phyloP scores from a whole-genome alignment of 1,140 invertebrate genomes.

The Caerostris extrusa region DNA sequence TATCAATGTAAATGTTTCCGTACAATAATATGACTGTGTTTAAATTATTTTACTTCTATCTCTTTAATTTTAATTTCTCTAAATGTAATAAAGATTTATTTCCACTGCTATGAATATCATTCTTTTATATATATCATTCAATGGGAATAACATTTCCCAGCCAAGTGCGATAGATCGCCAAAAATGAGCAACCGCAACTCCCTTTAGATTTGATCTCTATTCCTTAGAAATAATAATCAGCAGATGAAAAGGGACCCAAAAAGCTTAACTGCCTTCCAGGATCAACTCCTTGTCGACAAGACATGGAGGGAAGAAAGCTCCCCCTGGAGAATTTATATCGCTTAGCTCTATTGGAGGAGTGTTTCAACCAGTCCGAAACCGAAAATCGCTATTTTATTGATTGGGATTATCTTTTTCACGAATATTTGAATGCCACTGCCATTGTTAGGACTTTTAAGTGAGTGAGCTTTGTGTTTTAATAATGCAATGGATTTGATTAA shows the following conservation, averaged over 20 bases:
- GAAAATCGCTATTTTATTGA: constrained; percentile 50
- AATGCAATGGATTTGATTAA: not conserved
- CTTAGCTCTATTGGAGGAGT: not conserved
- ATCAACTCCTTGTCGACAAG: constrained; percentile 74
- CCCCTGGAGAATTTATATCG: constrained; percentile 34
- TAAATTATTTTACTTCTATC: too few species aligned
- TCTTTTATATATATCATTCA: too few species aligned
- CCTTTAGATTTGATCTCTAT: constrained; percentile 65
- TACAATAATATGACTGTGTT: too few species aligned
- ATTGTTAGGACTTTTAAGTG: not conserved
- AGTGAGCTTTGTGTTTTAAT: not conserved
- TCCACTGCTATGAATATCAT: too few species aligned
- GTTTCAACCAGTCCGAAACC: not conserved
- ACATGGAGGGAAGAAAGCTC: not conserved
- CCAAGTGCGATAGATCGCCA: constrained; percentile 28
- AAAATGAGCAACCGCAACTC: constrained; percentile 7
- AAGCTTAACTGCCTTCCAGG: constrained; percentile 71
- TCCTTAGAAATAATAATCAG: constrained; percentile 73
- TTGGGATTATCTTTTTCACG: constrained; percentile 17
- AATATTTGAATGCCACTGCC: not conserved
- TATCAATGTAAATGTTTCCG: too few species aligned
- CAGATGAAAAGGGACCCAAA: constrained; percentile 61
- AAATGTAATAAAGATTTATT: too few species aligned
- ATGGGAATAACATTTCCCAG: too few species aligned
- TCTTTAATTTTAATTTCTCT: too few species aligned